A percentile compares a stretch with the other conserved stretches of the same genome.
These are phyloP conservation scores for Haliclystus octoradiatus DNA, from an alignment of 30 jellyfish, hydroid and myxozoan species.

Conservation along the genomic window DNA sequence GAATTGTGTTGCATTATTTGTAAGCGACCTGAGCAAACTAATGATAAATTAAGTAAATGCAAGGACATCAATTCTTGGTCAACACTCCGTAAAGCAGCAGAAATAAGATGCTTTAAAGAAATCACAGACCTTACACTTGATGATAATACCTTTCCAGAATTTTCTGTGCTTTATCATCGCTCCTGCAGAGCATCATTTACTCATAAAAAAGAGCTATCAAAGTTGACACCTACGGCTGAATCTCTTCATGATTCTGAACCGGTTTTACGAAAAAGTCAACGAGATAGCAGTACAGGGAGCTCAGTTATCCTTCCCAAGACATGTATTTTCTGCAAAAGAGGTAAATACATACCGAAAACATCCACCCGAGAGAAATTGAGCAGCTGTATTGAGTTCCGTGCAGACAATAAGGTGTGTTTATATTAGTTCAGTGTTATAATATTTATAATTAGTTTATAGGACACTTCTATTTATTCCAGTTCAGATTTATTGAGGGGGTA, in stretches of 20 bases:
- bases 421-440: too few species aligned
- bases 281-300: background rate
- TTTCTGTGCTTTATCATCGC: slow-evolving; percentile 1
- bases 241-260: background rate
- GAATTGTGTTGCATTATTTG: slow-evolving; percentile 15
- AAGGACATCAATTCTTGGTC: slow-evolving; percentile 20
- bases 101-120: slow-evolving; percentile 22
- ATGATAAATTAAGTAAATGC: slow-evolving; percentile 12
- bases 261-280: background rate
- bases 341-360: background rate
- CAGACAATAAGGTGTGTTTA: slow-evolving; percentile 1
- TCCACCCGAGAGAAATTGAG: background rate
- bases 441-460: too few species aligned
- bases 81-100: slow-evolving; percentile 19
- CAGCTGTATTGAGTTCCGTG: slow-evolving; percentile 1
- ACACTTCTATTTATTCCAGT: too few species aligned
- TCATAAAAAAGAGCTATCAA: slow-evolving; percentile 8
- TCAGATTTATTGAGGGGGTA: too few species aligned
- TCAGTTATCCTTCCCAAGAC: background rate
- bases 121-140: background rate
- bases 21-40: background rate
- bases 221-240: background rate
- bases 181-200: slow-evolving; percentile 5
- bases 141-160: slow-evolving; percentile 8
- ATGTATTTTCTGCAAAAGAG: slow-evolving; percentile 11